Evolutionary conservation across 2,888 invertebrate species (phyloP).

Genomic region (Harpagoxenus sublaevis): DNA sequence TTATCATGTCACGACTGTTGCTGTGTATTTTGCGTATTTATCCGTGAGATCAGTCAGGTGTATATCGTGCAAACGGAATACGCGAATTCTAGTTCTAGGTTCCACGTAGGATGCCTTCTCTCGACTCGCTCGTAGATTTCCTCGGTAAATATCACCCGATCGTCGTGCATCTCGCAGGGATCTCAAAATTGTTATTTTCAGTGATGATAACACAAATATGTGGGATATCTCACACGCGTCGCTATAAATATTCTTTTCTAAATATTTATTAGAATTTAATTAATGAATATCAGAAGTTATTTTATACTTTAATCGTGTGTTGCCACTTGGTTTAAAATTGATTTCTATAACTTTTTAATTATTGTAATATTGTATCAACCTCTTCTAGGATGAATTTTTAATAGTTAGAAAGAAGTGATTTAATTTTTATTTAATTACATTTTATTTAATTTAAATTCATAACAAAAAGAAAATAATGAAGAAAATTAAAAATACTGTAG

Average conservation of each 20-base stretch:
- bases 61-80: not conserved
- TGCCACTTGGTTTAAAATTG: not conserved
- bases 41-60: constrained; percentile 58
- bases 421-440: not conserved
- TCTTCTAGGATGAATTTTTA: not conserved
- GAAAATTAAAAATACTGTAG: not conserved
- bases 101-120: constrained; percentile 23
- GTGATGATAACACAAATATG: not conserved
- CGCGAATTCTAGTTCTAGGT: not conserved
- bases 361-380: not conserved
- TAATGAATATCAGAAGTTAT: not conserved
- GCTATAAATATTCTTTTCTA: not conserved
- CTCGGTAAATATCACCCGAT: constrained; percentile 66
- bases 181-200: not conserved
- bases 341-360: not conserved
- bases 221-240: not conserved
- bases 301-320: not conserved
- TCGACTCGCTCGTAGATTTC: constrained; percentile 60
- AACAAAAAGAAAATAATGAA: not conserved
- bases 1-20: constrained; percentile 61
- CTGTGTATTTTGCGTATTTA: constrained; percentile 29
- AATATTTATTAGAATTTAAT: not conserved
- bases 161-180: not conserved
- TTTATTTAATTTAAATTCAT: not conserved
- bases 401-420: not conserved